These are phyloP conservation scores for Plutella xylostella DNA, from an alignment of 2,888 invertebrate species.

Conservation along the genomic window DNA sequence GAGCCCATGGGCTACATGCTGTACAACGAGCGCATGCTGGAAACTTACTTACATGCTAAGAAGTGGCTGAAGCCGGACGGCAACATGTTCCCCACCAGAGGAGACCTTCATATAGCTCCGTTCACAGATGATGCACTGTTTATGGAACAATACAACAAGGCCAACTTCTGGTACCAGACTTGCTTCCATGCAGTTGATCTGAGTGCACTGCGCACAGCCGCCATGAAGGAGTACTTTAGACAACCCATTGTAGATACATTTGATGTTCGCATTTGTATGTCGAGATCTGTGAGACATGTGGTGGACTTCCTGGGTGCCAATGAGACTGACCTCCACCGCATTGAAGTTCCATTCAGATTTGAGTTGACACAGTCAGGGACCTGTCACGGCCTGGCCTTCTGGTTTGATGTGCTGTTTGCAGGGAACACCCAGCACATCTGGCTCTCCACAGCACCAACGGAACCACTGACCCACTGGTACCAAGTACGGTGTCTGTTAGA, in stretches of 20 bases:
- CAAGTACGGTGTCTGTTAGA: constrained; percentile 96
- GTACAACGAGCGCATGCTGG: constrained; percentile 98
- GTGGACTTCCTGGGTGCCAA: constrained; percentile 94
- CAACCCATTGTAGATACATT: constrained; percentile 99
- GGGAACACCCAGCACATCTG: constrained; percentile 92
- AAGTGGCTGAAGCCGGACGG: constrained; percentile 95
- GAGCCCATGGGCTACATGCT: constrained; percentile 99
- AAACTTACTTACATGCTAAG: constrained; percentile 97
- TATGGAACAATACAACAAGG: constrained; percentile 98
- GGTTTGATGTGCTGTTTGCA: constrained; percentile 98
- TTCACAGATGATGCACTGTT: constrained; percentile 98
- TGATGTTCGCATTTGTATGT: constrained; percentile 96
- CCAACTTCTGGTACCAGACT: constrained; percentile 99
- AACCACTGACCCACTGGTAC: constrained; percentile 99
- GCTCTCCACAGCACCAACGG: constrained; percentile 97
- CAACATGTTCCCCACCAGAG: constrained; percentile 97
- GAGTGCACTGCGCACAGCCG: constrained; percentile 90
- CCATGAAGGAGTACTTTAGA: constrained; percentile 96
- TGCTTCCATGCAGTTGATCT: constrained; percentile 98
- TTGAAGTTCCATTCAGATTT: constrained; percentile 95
- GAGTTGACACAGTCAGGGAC: constrained; percentile 92
- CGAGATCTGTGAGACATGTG: constrained; percentile 91
- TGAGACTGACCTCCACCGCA: constrained; percentile 94
- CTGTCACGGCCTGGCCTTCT: constrained; percentile 97
- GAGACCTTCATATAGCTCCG: constrained; percentile 96